phyloP scores from a whole-genome alignment of 2,888 invertebrate genomes.

The Catocala sponsa region DNA sequence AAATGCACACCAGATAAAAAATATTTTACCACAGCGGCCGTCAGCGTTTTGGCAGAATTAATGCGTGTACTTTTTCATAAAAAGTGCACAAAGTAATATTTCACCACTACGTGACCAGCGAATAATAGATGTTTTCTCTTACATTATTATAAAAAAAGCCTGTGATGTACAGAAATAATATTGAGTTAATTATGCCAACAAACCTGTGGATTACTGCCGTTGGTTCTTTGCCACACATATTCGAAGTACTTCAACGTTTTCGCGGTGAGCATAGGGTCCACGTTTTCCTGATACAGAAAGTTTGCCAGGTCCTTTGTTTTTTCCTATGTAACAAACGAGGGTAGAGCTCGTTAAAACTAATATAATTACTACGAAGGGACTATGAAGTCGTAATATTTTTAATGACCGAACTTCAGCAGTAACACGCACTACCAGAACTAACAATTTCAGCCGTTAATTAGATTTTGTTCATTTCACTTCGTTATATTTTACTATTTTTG shows the following conservation, averaged over 20 bases:
- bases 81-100: constrained; percentile 36
- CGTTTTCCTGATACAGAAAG: constrained; percentile 81
- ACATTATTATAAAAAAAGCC: too few species aligned
- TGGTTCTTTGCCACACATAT: constrained; percentile 86
- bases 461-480: constrained; percentile 42
- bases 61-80: constrained; percentile 26
- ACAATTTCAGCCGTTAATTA: constrained; percentile 41
- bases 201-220: constrained; percentile 83
- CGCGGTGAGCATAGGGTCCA: constrained; percentile 72
- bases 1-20: constrained; percentile 27
- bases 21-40: constrained; percentile 26
- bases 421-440: constrained; percentile 33
- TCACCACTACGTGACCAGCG: constrained; percentile 25
- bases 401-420: constrained; percentile 69
- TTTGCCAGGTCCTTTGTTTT: constrained; percentile 79
- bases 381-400: constrained; percentile 67
- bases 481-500: constrained; percentile 26
- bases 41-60: constrained; percentile 38
- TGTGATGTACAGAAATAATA: neutral
- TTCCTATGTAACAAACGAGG: constrained; percentile 69
- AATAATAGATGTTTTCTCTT: too few species aligned
- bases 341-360: constrained; percentile 73
- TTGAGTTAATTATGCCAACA: constrained; percentile 35
- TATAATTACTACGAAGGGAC: constrained; percentile 64
- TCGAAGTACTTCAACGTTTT: constrained; percentile 84